A percentile compares a stretch with the other conserved stretches of the same genome.
Evolutionary conservation across 2,113 vertebrate genomes (phyloP).

Genomic region (Calidris pygmaea): DNA sequence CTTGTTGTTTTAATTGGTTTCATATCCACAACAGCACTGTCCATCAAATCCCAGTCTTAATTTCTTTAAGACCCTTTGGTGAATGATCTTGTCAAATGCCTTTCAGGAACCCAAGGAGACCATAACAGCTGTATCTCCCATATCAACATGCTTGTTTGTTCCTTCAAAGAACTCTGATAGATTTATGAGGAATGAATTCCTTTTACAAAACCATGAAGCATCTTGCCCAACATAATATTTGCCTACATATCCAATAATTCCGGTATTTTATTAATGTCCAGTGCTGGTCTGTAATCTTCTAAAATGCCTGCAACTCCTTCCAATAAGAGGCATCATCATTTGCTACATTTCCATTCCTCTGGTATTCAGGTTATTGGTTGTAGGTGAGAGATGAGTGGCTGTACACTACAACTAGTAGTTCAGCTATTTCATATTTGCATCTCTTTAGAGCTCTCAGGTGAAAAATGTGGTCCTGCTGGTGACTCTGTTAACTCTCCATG

Average conservation of each 20-base stretch:
- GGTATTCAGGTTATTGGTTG: neutral
- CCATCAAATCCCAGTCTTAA: neutral
- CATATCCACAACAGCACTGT: neutral
- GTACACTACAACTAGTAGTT: neutral
- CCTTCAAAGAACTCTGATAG: neutral
- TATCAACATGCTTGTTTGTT: neutral
- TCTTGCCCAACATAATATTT: neutral
- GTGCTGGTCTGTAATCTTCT: neutral
- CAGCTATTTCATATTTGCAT: neutral
- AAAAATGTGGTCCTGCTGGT: neutral
- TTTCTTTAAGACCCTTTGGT: neutral
- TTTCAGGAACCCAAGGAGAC: neutral
- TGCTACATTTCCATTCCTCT: neutral
- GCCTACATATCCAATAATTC: neutral
- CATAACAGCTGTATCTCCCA: fast-evolving
- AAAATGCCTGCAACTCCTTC: neutral
- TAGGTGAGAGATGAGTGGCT: neutral
- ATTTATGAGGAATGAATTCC: neutral
- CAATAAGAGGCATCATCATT: neutral
- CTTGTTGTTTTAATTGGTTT: neutral
- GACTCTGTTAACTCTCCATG: neutral
- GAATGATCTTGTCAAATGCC: neutral
- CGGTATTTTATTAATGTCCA: neutral
- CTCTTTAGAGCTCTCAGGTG: neutral
- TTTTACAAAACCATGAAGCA: neutral